phyloP scores from a whole-genome alignment of 2,113 vertebrate species.

The Phaetusa simplex region DNA sequence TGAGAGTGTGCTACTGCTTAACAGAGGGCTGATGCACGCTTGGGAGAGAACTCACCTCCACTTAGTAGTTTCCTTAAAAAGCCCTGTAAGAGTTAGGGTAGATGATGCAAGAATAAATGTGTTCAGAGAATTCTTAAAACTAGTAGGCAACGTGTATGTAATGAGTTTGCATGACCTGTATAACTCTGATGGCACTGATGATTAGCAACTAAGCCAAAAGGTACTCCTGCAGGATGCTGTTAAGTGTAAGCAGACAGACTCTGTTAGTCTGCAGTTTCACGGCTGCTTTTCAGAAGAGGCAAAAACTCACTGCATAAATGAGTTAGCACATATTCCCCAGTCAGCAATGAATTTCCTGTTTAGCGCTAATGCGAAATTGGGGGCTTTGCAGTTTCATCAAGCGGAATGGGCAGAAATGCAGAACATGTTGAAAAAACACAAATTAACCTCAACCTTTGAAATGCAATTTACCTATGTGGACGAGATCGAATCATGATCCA shows the following conservation, averaged over 20 bases:
- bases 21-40: background rate
- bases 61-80: background rate
- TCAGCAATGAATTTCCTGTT: background rate
- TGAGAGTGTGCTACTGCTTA: background rate
- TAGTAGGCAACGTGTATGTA: background rate
- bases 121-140: background rate
- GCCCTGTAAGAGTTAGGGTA: background rate
- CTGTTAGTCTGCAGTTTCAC: background rate
- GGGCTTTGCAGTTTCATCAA: background rate
- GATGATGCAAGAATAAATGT: background rate
- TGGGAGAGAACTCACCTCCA: background rate
- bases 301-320: background rate
- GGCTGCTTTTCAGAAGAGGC: background rate
- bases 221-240: background rate
- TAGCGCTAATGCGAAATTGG: background rate
- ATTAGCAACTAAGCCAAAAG: background rate
- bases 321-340: background rate
- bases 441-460: background rate
- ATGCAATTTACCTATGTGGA: background rate
- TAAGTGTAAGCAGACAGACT: background rate
- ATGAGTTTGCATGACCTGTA: background rate
- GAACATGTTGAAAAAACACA: background rate
- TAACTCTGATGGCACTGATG: background rate
- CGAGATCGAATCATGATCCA: background rate
- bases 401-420: fast-evolving